A percentile compares a stretch with the other conserved stretches of the same genome.
phyloP scores from a whole-genome alignment of 2,113 vertebrate species.

The Lichenostomus cassidix region DNA sequence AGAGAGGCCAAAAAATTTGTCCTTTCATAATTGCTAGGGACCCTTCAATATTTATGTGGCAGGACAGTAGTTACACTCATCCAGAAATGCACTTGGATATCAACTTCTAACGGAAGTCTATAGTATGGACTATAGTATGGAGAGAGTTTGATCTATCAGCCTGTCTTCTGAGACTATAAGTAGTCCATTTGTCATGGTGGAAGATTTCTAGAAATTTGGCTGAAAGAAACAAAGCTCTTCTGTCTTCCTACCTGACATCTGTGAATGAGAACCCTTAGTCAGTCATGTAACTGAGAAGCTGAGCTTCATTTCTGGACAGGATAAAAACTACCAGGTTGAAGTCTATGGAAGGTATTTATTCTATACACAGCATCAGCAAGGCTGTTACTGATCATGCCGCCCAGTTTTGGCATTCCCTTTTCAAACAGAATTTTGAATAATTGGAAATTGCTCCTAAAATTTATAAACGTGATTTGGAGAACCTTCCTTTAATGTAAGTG shows the following conservation, averaged over 20 bases:
- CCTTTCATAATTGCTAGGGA: not conserved
- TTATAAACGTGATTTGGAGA: not conserved
- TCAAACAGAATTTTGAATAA: not conserved
- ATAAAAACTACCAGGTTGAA: not conserved
- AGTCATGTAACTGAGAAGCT: not conserved
- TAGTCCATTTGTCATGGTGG: not conserved
- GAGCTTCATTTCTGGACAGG: not conserved
- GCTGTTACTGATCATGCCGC: not conserved
- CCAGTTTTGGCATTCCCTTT: not conserved
- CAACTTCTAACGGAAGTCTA: not conserved
- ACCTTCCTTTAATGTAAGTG: not conserved
- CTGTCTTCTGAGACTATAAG: not conserved
- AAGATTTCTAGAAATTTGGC: not conserved
- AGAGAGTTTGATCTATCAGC: not conserved
- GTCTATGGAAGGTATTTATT: not conserved
- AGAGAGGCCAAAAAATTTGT: not conserved
- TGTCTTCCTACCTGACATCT: not conserved
- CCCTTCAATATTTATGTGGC: not conserved
- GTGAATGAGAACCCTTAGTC: rapidly evolving
- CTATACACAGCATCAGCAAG: not conserved
- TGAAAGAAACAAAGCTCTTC: not conserved
- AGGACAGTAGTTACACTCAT: not conserved
- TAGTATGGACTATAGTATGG: not conserved
- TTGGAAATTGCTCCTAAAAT: not conserved
- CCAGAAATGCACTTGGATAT: not conserved